Base-by-base conservation (phyloP, 2,888 invertebrate genomes). In the Galeopsomyia nigrocyanea region DNA sequence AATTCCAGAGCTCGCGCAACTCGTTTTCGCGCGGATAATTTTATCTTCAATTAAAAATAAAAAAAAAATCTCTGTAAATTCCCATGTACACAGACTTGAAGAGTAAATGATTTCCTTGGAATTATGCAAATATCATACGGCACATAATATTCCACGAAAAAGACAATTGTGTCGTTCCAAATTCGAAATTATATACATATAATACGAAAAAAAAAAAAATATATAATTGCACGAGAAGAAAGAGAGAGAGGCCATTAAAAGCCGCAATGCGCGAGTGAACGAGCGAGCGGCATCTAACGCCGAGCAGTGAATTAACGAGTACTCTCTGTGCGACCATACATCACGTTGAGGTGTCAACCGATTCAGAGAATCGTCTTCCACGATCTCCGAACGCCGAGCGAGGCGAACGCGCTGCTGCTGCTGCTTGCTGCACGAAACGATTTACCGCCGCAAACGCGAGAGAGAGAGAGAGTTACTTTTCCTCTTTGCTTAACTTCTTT, bases 271-370 rank as follows among this genome's bases (percentile, higher is more conserved):
- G n/a, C n/a, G n/a, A n/a, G n/a, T n/a, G n/a, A n/a, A n/a, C n/a
- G n/a, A n/a, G n/a, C 79, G 26, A 26, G 26, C 79, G 78, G 81
- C 79, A 79, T 80, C 83, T 83, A 80, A 79, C 79, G 81, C 78
- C 78, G n/a, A n/a, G n/a, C n/a, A 79, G 81, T 81, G 84, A 84
- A 85, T 84, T 81, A 83, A 83, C 84, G 84, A 85, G 82, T 81
- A 81, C 82, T 80, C 79, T 79, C 57, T 77, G 78, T 79, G 81
- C 79, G 83, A 80, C 80, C 80, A 80, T 82, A 81, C 79, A 82
- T 82, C 82, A 83, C 82, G 71, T 51, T 74, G 78, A 80, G 80
- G 81, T 83, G 83, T 83, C 83, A 82, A 80, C 80, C 80, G 79
- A 79, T 83, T 83, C 82, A 81, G 78, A 79, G 82, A 83, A 83